Evolutionary conservation across 2,888 invertebrate genomes (phyloP), one percentile per base, ranked within the genome.

Genomic region (Adelognathus sp.): DNA sequence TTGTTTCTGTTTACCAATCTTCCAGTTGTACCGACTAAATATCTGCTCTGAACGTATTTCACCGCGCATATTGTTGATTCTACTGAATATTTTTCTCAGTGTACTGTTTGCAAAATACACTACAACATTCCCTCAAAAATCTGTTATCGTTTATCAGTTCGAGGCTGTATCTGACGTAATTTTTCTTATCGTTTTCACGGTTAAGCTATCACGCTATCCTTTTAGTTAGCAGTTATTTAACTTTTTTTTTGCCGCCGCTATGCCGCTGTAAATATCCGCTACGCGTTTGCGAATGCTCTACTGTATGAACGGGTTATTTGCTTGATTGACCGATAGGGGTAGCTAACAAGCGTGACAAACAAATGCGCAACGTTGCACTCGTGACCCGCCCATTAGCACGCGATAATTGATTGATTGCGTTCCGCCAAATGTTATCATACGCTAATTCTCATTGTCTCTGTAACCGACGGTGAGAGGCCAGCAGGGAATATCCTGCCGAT

Each of bases 321-420:
- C 81, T 85, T 82, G 84, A 86, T 84, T 84, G 84, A 86, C 83
- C 84, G 84, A 75, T 58, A 76, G 81, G 81, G 82, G 81, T 85
- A 86, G 76, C 79, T 87, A 88, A 88, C 87, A 83, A 86, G 86
- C 88, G 84, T 86, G 83, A 85, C 88, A 87, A 89, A 88, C 83
- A 87, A 88, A 89, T 87, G 87, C 86, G 77, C 88, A 86, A 86
- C 86, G 81, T 29, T 54, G 50, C 41, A 54, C 24, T 39, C 29
- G 54, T 75, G 82, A 84, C 81, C 83, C 84, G 63, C 33, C 80
- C 82, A 54, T 69, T 82, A 75, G 85, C 86, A 63, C 81, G 69
- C 82, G 83, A 86, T 88, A 89, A 89, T 89, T 89, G 88, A 87
- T 89, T 87, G 86, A 88, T 88, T 86, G 85, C 83, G 83, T 71